Conservation (phyloP, 2,888 invertebrate genomes). For the Scelioninae gen. 2 region DNA sequence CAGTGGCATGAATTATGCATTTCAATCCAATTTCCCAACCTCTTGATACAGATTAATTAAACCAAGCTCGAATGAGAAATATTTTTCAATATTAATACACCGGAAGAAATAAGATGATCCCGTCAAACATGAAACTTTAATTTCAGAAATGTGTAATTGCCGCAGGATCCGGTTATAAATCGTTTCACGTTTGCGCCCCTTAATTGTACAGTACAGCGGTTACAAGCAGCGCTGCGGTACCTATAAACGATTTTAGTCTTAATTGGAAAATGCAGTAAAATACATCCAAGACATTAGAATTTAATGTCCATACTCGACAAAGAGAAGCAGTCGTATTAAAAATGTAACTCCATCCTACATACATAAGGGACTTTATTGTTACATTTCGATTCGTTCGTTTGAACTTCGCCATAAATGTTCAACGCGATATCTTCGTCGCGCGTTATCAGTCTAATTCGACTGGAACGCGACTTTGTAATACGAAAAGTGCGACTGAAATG, state of each 20-base stretch:
- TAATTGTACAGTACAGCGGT: conserved; percentile 46
- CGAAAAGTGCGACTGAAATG: conserved; percentile 6
- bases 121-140: conserved; percentile 49
- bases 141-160: conserved; percentile 41
- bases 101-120: conserved; percentile 27
- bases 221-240: conserved; percentile 27
- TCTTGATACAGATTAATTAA: no score
- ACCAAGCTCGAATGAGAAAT: no score
- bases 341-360: conserved; percentile 22
- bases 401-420: conserved; percentile 19
- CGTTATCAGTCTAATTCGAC: conserved; percentile 6
- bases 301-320: conserved; percentile 33
- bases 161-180: conserved; percentile 48
- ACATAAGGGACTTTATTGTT: conserved; percentile 33
- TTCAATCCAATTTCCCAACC: not conserved
- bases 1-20: not conserved
- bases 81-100: conserved; percentile 22
- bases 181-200: conserved; percentile 49
- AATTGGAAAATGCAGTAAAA: conserved; percentile 56
- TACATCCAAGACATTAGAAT: conserved; percentile 46
- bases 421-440: conserved; percentile 7
- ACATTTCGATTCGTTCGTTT: conserved; percentile 4
- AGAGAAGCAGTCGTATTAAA: conserved; percentile 37
- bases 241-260: conserved; percentile 55
- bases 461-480: conserved; percentile 14